Conservation (phyloP, 2,888 invertebrate species). For the Aleiodes leptofemur region DNA sequence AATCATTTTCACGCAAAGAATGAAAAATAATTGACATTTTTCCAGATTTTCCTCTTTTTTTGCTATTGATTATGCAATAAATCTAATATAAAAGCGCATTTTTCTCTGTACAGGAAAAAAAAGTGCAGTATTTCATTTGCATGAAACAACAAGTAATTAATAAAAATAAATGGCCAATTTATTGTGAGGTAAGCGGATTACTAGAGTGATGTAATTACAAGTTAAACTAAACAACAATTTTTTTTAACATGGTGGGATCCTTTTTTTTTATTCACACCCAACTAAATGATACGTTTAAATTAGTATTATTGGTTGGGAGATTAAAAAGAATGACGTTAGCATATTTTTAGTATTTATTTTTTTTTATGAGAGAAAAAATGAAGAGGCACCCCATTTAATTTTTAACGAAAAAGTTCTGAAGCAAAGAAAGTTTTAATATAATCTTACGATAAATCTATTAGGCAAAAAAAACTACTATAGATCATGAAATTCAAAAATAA, state of each 20-base stretch:
- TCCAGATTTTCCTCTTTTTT: too few species aligned
- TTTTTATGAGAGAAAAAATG: background rate
- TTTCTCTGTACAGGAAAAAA: conserved; percentile 18
- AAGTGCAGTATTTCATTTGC: background rate
- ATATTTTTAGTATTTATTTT: background rate
- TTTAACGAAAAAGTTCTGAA: background rate
- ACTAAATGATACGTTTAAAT: background rate
- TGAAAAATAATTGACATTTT: background rate
- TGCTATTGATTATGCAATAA: too few species aligned
- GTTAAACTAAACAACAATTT: background rate
- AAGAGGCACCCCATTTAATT: conserved; percentile 8
- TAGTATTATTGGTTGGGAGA: background rate
- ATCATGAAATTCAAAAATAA: conserved; percentile 21
- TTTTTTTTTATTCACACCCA: background rate
- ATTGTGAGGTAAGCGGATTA: conserved; percentile 23
- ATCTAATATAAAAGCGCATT: background rate
- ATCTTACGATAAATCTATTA: conserved; percentile 7
- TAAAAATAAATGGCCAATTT: conserved; percentile 26
- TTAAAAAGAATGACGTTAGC: conserved; percentile 8
- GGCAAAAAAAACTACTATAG: background rate
- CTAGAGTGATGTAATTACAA: conserved; percentile 15
- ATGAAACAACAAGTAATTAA: conserved; percentile 21
- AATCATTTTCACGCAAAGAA: background rate
- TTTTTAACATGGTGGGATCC: conserved; percentile 1
- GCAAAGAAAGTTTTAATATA: conserved; percentile 25